Evolutionary conservation across 1,140 invertebrate species (phyloP).

Genomic region (Acromyrmex charruanus): DNA sequence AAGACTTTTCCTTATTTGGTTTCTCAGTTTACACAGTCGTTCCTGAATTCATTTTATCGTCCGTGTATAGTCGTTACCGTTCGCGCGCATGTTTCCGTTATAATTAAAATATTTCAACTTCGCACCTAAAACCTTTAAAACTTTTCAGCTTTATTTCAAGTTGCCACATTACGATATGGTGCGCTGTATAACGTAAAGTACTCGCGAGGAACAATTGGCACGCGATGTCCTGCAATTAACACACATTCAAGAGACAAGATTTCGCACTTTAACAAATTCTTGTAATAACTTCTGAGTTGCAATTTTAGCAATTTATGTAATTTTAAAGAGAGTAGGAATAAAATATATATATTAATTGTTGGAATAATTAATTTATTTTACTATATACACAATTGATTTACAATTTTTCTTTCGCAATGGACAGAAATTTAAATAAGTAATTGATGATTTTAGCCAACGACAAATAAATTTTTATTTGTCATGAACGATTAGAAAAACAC

Average conservation of each 20-base stretch:
- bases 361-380: background rate
- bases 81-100: background rate
- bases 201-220: background rate
- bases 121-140: slow-evolving; percentile 16
- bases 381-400: too few species aligned
- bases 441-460: background rate
- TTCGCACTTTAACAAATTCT: background rate
- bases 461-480: background rate
- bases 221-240: background rate
- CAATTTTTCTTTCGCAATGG: background rate
- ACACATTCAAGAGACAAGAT: background rate
- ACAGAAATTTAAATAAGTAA: background rate
- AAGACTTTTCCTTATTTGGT: background rate
- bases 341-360: background rate
- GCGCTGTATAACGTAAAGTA: background rate
- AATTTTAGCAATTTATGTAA: background rate
- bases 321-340: background rate
- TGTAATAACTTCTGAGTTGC: background rate
- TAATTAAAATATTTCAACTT: slow-evolving; percentile 32
- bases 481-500: too few species aligned
- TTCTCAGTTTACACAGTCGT: background rate
- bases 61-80: background rate
- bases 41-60: background rate
- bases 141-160: background rate
- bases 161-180: background rate